A percentile compares a stretch with the other conserved stretches of the same genome.
Conservation (phyloP, 2,797 vertebrate species). For the Loris lydekkerianus region DNA sequence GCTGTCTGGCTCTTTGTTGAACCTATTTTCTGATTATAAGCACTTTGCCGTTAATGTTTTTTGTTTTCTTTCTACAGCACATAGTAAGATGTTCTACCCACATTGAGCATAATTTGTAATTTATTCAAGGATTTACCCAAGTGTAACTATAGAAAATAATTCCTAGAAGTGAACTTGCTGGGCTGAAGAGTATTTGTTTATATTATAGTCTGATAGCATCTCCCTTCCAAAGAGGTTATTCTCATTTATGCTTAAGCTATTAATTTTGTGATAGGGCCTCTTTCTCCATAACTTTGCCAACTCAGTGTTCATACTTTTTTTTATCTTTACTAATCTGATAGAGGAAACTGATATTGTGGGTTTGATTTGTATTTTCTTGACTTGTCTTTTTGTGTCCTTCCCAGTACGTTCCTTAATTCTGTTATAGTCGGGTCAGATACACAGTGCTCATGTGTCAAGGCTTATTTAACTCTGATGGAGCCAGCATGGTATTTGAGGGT, state of each 20-base stretch:
- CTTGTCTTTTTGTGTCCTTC: neutral
- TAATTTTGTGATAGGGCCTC: neutral
- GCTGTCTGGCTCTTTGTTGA: neutral
- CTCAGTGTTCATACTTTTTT: neutral
- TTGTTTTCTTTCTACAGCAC: neutral
- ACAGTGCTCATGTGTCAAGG: neutral
- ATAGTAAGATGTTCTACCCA: neutral
- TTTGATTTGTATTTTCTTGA: constrained; percentile 1
- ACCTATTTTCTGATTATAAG: neutral
- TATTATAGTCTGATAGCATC: constrained; percentile 6
- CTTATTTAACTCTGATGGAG: neutral
- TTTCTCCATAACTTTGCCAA: neutral
- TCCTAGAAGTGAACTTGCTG: neutral
- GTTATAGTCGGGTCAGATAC: neutral
- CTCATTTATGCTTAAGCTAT: neutral
- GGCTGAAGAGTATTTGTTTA: neutral
- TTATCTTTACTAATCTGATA: neutral
- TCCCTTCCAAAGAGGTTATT: neutral
- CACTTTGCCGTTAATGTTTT: neutral
- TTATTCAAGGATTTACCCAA: neutral
- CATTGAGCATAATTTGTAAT: neutral
- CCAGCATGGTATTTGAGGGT: neutral
- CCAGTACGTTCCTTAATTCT: neutral
- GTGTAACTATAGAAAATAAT: neutral
- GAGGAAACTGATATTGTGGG: neutral